Conservation (phyloP, 2,888 invertebrate genomes). For the Acanthosepion pharaonis region DNA sequence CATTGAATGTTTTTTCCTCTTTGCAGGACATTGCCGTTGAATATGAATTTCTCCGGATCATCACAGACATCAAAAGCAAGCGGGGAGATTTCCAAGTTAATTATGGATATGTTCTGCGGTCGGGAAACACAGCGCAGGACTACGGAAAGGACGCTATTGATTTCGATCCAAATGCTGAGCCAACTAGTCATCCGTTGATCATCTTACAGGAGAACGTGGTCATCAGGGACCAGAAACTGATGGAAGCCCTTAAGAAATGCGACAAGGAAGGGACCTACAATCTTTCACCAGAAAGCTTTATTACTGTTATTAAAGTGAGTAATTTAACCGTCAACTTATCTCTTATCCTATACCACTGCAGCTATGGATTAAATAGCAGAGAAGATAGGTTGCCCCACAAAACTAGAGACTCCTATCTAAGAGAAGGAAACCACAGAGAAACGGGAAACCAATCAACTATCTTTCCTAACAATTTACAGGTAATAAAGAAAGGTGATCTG, state of each 20-base stretch:
- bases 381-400: no score
- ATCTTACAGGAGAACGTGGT: conserved; percentile 71
- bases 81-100: conserved; percentile 63
- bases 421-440: no score
- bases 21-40: conserved; percentile 73
- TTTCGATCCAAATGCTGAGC: conserved; percentile 61
- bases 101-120: conserved; percentile 70
- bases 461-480: no score
- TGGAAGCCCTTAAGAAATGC: conserved; percentile 68
- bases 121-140: conserved; percentile 72
- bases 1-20: background rate
- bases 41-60: conserved; percentile 70
- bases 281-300: conserved; percentile 68
- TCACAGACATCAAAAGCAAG: conserved; percentile 68
- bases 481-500: no score
- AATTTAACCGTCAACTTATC: background rate
- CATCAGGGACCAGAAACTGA: conserved; percentile 69
- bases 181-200: conserved; percentile 60
- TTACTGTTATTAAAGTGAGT: conserved; percentile 67
- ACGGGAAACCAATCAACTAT: no score
- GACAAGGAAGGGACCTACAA: conserved; percentile 62
- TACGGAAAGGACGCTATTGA: conserved; percentile 70
- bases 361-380: no score
- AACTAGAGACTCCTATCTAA: no score
- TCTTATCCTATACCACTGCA: no score